These are phyloP conservation scores for Cydia amplana DNA, from an alignment of 1,140 invertebrate genomes.

Conservation along the genomic window DNA sequence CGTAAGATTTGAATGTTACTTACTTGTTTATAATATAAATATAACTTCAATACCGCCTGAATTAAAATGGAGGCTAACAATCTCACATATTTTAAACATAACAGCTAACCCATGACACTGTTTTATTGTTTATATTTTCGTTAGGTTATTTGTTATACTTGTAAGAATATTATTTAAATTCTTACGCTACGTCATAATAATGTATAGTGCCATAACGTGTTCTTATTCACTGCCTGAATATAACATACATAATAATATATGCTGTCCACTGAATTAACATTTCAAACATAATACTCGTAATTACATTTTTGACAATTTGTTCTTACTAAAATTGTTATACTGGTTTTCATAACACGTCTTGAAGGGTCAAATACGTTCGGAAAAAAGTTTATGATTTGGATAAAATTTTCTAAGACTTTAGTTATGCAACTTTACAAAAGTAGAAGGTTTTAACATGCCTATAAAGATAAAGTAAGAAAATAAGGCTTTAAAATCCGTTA, in stretches of 20 bases:
- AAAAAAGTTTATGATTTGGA: too few relatives aligned
- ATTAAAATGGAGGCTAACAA: background rate
- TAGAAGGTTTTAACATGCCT: too few relatives aligned
- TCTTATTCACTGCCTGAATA: constrained; percentile 12
- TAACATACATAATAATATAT: background rate
- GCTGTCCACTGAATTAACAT: background rate
- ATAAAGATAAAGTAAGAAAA: too few relatives aligned
- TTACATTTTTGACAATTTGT: too few relatives aligned
- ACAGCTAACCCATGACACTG: background rate
- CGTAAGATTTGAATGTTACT: background rate
- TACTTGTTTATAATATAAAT: too few relatives aligned
- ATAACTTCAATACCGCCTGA: background rate
- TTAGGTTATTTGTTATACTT: background rate
- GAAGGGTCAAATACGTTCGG: too few relatives aligned
- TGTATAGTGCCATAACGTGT: constrained; percentile 18
- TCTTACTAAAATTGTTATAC: too few relatives aligned
- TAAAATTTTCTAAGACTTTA: too few relatives aligned
- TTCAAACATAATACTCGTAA: background rate
- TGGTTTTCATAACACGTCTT: background rate
- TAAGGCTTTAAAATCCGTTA: too few relatives aligned
- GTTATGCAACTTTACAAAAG: too few relatives aligned
- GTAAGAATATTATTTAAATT: constrained; percentile 1
- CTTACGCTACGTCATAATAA: constrained; percentile 5
- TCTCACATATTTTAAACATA: background rate
- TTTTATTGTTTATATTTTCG: constrained; percentile 7